Evolutionary conservation across 1,140 invertebrate genomes (phyloP), one percentile per base, ranked within the genome.

Genomic region (Diabrotica virgifera): DNA sequence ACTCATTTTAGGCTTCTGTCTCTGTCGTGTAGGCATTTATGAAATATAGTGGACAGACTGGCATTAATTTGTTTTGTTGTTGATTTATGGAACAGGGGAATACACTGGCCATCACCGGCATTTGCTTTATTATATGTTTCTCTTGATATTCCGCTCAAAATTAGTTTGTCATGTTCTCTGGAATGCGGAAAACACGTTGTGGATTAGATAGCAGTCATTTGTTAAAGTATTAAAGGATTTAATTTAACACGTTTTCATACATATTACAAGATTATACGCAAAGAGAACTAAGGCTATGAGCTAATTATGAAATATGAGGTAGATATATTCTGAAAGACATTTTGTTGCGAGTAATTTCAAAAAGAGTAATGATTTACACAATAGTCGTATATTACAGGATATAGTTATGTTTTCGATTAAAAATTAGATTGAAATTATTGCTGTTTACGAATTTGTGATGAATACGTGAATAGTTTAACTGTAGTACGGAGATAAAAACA

Each of bases 211-310:
- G 40, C 8, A 46, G 40, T 46, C 40, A n/a, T 46, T 46, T 46
- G 40, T 46, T 46, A 46, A 46, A 46, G 40, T 46, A 46, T 46
- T 46, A 46, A 46, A 46, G 40, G 40, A 46, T 46, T 46, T 46
- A n/a, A 46, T 46, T 46, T 46, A 46, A 46, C 40, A 10, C 40
- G n/a, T 46, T 46, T 46, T 46, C 40, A 46, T 46, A 5, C n/a
- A 46, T 46, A 10, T 46, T n/a, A 46, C 8, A n/a, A n/a, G 40
- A 46, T 10, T 46, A 8, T 10, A 46, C 40, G 8, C 6, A 46
- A 46, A 46, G 24, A 24, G 24, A 24, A 24, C 24, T 24, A 24
- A 24, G 24, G 24, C 24, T 24, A 24, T 24, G 24, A 24, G 24
- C 24, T 24, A 24, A 24, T 24, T 24, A 24, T 24, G 24, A 24